Conservation (phyloP, 92 coral and sea anemone genomes). For the Zoanthus gigantus region DNA sequence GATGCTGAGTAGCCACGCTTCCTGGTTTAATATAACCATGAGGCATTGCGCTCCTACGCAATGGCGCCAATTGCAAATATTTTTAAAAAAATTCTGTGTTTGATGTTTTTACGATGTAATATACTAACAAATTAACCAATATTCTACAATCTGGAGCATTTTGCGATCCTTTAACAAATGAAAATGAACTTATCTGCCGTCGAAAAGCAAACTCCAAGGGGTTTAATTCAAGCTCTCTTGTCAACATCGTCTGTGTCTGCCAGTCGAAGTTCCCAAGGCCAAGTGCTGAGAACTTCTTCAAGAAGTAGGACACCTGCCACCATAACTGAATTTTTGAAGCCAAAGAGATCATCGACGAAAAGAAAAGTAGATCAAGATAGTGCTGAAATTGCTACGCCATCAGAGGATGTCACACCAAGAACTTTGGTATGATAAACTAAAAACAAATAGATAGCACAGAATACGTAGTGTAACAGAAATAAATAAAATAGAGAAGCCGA, state of each 20-base stretch:
- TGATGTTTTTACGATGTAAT: background rate
- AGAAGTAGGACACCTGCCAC: constrained; percentile 44
- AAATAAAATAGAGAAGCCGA: too few species aligned
- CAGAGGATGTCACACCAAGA: constrained; percentile 73
- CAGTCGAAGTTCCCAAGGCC: constrained; percentile 41
- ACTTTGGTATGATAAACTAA: constrained; percentile 64
- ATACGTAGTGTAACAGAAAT: too few species aligned
- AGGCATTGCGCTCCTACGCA: constrained; percentile 54
- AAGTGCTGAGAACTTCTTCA: constrained; percentile 36
- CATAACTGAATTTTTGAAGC: constrained; percentile 31
- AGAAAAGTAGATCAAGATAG: constrained; percentile 27
- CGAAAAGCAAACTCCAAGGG: constrained; percentile 73
- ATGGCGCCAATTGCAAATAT: constrained; percentile 79
- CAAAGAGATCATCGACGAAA: constrained; percentile 60
- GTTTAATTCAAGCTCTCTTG: constrained; percentile 71
- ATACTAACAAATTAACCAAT: background rate
- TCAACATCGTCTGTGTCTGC: constrained; percentile 46
- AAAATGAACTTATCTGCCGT: constrained; percentile 14
- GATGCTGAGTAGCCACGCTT: constrained; percentile 71
- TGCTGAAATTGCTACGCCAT: constrained; percentile 52
- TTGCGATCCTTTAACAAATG: background rate
- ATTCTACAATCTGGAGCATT: background rate
- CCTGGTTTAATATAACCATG: constrained; percentile 8
- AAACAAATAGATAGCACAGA: background rate
- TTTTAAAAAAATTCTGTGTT: background rate